Evolutionary conservation across 2,888 invertebrate genomes (phyloP), one percentile per base, ranked within the genome.

Genomic region (Aromia moschata): DNA sequence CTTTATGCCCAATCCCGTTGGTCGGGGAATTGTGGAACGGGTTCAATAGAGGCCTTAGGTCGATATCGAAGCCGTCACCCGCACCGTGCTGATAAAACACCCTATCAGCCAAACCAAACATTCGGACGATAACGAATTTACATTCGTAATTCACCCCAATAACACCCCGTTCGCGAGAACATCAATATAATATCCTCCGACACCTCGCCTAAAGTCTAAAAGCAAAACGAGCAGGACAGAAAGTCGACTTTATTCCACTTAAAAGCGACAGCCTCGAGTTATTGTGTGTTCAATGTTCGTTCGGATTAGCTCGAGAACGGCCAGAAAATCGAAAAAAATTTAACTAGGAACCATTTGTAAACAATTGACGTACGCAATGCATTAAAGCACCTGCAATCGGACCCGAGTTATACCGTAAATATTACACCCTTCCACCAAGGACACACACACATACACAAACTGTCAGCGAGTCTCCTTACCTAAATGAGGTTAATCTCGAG

Each of bases 401-500:
- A 49, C 38, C 45, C 55, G 55, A 41, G 20, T 49, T 59, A 55
- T 58, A 58, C 60, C 25, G 56, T 63, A 63, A 58, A 62, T 61
- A 64, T 61, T 69, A 72, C 74, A 76, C 75, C 74, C 74, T 76
- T 72, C 64, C 60, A 54, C 61, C 73, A 74, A 75, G 74, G 74
- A 74, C 73, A 71, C 67, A 62, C 61, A 68, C 58, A 65, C 60
- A 70, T 60, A 68, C 58, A 65, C 60, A 70, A 72, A 74, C 72
- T 75, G 74, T 74, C 74, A 74, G 67, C 65, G 58, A 72, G 57
- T 63, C 68, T 68, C 74, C 75, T 75, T 68, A 75, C 76, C 70
- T 62, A 62, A 74, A 75, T 72, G 73, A 76, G 76, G 76, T 76
- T 76, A 76, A 70, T 74, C 69, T 66, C 58, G 64, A 58, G 46